Percentiles rank a stretch among this genome's conserved stretches.
These are phyloP conservation scores for Zosterops pallidus DNA, from an alignment of 2,113 vertebrate genomes.

Conservation along the genomic window DNA sequence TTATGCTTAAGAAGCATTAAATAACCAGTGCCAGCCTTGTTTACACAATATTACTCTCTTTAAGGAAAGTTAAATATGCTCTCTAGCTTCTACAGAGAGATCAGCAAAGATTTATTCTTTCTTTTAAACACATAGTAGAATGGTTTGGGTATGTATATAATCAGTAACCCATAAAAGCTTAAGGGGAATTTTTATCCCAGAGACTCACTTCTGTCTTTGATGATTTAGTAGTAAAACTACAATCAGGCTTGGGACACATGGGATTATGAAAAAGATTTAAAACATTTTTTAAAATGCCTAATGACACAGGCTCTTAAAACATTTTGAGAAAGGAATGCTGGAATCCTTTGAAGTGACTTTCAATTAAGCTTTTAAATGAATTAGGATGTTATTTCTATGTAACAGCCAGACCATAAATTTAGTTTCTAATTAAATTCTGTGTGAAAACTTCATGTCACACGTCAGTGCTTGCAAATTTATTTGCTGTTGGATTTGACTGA, in stretches of 20 bases:
- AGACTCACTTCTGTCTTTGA: neutral
- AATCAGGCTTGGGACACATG: neutral
- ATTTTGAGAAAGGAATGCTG: neutral
- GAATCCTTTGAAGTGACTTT: conserved; percentile 1
- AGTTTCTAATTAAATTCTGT: neutral
- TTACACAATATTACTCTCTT: neutral
- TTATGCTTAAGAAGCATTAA: neutral
- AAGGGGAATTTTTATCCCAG: neutral
- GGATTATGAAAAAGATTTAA: neutral
- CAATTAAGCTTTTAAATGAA: neutral
- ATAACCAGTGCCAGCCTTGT: neutral
- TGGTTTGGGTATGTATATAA: neutral
- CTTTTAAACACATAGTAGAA: neutral
- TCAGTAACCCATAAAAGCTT: conserved; percentile 3
- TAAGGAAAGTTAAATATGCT: neutral
- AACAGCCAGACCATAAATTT: neutral
- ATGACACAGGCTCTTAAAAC: neutral
- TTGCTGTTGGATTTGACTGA: neutral
- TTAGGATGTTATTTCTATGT: neutral
- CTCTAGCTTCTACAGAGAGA: neutral
- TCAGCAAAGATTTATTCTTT: conserved; percentile 14
- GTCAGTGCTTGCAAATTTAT: neutral
- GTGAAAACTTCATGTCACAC: neutral
- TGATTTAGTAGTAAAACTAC: neutral
- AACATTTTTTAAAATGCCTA: neutral